phyloP scores from a whole-genome alignment of 2,888 invertebrate species.

The Troides helena region DNA sequence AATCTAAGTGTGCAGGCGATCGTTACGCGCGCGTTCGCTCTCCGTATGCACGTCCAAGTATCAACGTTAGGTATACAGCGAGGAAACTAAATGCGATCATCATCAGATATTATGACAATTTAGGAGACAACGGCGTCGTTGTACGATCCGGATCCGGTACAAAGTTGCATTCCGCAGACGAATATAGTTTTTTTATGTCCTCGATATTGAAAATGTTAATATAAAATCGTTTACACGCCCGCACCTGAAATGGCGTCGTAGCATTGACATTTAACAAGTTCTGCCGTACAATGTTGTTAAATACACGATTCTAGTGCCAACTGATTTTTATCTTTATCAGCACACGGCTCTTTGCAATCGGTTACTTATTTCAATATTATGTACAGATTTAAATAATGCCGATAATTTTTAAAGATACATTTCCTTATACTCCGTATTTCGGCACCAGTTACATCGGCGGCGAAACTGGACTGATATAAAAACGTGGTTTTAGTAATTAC shows the following conservation, averaged over 20 bases:
- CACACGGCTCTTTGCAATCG: conserved; percentile 15
- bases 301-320: conserved; percentile 21
- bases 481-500: too few relatives aligned
- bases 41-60: conserved; percentile 25
- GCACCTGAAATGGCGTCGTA: conserved; percentile 23
- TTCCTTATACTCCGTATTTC: too few relatives aligned
- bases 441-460: too few relatives aligned
- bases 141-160: conserved; percentile 35
- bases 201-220: conserved; percentile 38
- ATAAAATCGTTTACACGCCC: conserved; percentile 37
- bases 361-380: conserved; percentile 1
- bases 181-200: conserved; percentile 42
- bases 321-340: conserved; percentile 18
- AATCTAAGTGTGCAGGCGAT: neutral
- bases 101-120: conserved; percentile 44
- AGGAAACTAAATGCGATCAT: conserved; percentile 23
- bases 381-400: too few relatives aligned
- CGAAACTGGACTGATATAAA: too few relatives aligned
- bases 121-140: conserved; percentile 58
- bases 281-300: conserved; percentile 27
- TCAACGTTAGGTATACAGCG: conserved; percentile 17
- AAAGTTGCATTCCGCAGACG: conserved; percentile 27
- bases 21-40: conserved; percentile 5
- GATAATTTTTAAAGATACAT: too few relatives aligned
- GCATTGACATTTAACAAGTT: conserved; percentile 24